phyloP scores from a whole-genome alignment of 2,888 invertebrate genomes.

The Norana najaformis region DNA sequence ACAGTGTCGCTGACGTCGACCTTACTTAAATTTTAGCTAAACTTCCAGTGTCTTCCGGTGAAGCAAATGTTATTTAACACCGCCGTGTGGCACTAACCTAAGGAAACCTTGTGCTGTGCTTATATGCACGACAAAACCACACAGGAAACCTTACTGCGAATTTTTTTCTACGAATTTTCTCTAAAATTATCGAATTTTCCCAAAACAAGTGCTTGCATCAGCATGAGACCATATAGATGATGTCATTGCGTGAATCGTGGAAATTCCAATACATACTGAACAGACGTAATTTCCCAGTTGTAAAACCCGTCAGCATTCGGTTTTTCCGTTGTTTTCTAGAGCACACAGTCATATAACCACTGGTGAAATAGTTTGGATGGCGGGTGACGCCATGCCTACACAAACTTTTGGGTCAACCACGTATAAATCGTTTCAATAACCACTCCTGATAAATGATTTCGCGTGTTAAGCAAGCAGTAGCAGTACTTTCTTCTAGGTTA shows the following conservation, averaged over 20 bases:
- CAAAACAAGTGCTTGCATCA: neutral
- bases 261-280: neutral
- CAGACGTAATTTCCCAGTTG: too few relatives aligned
- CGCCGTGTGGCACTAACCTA: neutral
- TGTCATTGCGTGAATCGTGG: too few relatives aligned
- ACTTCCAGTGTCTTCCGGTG: neutral
- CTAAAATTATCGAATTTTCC: neutral
- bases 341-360: neutral
- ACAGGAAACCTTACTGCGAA: neutral
- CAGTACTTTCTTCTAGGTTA: too few relatives aligned
- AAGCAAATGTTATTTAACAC: neutral
- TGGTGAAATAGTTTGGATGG: too few relatives aligned
- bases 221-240: neutral
- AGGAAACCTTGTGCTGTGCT: neutral
- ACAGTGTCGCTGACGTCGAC: neutral
- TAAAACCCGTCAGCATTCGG: too few relatives aligned
- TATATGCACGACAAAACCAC: neutral
- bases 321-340: too few relatives aligned
- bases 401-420: neutral
- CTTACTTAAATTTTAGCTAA: neutral
- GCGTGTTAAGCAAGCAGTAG: too few relatives aligned
- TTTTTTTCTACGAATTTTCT: neutral
- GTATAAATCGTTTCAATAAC: too few relatives aligned
- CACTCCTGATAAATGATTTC: neutral
- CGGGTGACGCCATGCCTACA: too few relatives aligned